phyloP scores from a whole-genome alignment of 2,888 invertebrate species.

The Chrysolina americana region DNA sequence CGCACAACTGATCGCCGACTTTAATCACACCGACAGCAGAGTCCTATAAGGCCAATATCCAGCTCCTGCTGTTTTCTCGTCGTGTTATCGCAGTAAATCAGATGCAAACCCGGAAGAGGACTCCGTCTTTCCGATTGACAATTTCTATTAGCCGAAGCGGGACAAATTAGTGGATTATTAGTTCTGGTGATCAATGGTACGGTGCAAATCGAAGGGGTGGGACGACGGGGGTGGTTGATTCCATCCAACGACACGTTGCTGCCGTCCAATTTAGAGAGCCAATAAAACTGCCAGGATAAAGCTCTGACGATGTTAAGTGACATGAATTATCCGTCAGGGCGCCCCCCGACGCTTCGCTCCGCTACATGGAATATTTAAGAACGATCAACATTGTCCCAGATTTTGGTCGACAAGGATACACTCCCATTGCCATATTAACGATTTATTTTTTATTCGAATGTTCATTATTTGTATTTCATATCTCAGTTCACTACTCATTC shows the following conservation, averaged over 20 bases:
- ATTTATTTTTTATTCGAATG: no score
- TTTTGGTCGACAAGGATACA: no score
- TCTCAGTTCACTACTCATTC: no score
- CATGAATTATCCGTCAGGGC: constrained; percentile 69
- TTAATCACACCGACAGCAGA: constrained; percentile 43
- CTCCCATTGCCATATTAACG: no score
- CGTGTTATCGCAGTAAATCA: constrained; percentile 67
- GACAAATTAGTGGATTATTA: constrained; percentile 71
- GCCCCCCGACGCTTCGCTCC: constrained; percentile 51
- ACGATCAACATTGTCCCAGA: constrained; percentile 60
- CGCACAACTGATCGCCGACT: constrained; percentile 44
- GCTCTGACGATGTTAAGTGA: constrained; percentile 71
- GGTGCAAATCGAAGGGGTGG: constrained; percentile 65
- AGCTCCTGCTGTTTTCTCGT: constrained; percentile 60
- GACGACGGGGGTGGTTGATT: constrained; percentile 40
- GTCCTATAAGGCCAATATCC: constrained; percentile 42
- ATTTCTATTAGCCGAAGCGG: constrained; percentile 67
- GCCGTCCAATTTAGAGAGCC: constrained; percentile 70
- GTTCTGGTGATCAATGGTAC: constrained; percentile 69
- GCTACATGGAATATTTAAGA: constrained; percentile 69
- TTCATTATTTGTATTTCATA: no score
- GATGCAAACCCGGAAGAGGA: constrained; percentile 62
- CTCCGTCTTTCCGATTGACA: constrained; percentile 64
- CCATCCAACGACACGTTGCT: constrained; percentile 64
- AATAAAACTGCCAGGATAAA: constrained; percentile 71